These are phyloP conservation scores for Chloropsis hardwickii DNA, from an alignment of 2,113 vertebrate species.

Conservation along the genomic window DNA sequence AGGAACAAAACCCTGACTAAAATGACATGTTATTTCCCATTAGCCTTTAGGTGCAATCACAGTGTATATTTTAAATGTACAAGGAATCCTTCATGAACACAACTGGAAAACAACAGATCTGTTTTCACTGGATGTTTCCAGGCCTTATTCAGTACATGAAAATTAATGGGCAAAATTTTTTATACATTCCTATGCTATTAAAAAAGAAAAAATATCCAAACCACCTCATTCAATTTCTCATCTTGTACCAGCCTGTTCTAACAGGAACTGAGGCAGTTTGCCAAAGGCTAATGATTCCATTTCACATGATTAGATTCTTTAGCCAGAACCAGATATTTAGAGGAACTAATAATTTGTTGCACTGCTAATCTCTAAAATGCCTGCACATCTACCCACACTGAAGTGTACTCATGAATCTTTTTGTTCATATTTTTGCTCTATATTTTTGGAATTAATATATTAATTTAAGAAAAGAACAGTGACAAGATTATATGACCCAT, in stretches of 20 bases:
- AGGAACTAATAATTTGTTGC: conserved; percentile 24
- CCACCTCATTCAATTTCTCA: background rate
- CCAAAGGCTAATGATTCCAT: conserved; percentile 15
- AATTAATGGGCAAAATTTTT: background rate
- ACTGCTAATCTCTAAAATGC: background rate
- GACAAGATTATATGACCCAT: background rate
- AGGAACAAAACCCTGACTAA: background rate
- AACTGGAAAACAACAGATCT: background rate
- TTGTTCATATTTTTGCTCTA: background rate
- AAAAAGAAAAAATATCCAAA: background rate
- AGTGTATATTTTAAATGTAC: background rate
- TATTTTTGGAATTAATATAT: background rate
- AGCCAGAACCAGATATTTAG: conserved; percentile 14
- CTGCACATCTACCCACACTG: background rate
- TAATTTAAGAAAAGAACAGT: background rate
- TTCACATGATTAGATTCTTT: conserved; percentile 23
- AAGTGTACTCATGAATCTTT: background rate
- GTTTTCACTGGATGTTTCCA: background rate
- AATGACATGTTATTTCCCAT: background rate
- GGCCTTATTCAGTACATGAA: background rate
- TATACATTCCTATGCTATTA: background rate
- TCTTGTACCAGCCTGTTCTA: background rate
- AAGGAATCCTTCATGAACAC: background rate
- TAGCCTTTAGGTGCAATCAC: background rate
- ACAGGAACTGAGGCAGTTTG: background rate